Evolutionary conservation across 2,888 invertebrate species (phyloP), one percentile per base, ranked within the genome.

Genomic region (Romanomermis culicivorax): DNA sequence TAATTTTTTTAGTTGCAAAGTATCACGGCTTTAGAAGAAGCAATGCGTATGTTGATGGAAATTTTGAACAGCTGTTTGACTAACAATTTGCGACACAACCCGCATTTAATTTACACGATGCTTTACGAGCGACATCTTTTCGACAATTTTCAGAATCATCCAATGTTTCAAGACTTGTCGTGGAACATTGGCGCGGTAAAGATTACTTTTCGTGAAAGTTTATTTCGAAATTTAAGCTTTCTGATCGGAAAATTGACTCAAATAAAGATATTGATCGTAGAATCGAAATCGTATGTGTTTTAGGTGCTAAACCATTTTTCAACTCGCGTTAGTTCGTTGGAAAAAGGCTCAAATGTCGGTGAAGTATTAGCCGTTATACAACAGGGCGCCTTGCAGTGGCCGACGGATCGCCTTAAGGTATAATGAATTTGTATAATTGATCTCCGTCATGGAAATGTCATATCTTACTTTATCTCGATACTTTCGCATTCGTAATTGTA

Each of bases 61-160:
- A 93, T 97, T 57, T 78, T 97, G 60, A 97, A 97, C 76, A 91
- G 91, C 29, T 85, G 85, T 67, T 76, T 99, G 53, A 80, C 84
- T 0, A 42, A 84, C 68, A 87, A 87, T 65, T 75, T 97, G 60
- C 74, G 80, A 61, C 79, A 86, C 74, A 84, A 85, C 77, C 78
- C 87, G 3, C 83, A 97, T 74, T 77, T 97, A 60, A 81, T 99
- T 50, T 97, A 99, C 71, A 87, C 91, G 1, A 73, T 97, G 62
- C 76, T 97, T 30, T 93, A 99, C 71, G 88, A 95, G 67, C 78
- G 81, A 59, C 81, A 84, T 61, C 78, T 89, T 54, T 95, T 97
- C 71, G 80, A 84, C 62, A 77, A 80, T 20, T 85, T 87, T 69
- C 78, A 83, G 62, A 80, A 81, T 54, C 86, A 91, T 69, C 82